Percentiles rank a stretch among this genome's conserved stretches.
Conservation (phyloP, 53 echinoderm and acorn worm genomes). For the Zoroaster sp. region DNA sequence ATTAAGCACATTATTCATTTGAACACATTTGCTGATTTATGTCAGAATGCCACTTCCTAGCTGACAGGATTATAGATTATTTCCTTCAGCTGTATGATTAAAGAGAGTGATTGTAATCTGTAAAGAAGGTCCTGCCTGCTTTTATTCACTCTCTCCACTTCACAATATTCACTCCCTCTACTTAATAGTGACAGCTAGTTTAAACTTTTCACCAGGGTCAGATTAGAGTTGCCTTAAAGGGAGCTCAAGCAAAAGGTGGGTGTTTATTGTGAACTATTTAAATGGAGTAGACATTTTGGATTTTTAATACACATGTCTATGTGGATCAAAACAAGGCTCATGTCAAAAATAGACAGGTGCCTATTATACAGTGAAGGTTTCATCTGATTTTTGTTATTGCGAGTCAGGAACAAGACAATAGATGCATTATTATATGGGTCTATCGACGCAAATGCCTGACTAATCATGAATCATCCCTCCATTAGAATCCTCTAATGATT, state of each 20-base stretch:
- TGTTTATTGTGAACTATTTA: too few species aligned
- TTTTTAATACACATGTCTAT: neutral
- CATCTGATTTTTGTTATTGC: too few species aligned
- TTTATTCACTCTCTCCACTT: neutral
- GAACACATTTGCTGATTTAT: slow-evolving; percentile 9
- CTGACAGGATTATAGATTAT: neutral
- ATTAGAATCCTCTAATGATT: too few species aligned
- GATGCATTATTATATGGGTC: too few species aligned
- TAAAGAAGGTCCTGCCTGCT: neutral
- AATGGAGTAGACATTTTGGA: neutral
- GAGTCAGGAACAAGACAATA: too few species aligned
- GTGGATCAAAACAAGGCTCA: too few species aligned
- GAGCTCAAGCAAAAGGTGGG: too few species aligned
- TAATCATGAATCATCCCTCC: too few species aligned
- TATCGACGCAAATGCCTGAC: too few species aligned
- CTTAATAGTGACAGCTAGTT: neutral
- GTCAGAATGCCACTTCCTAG: slow-evolving; percentile 4
- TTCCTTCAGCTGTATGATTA: neutral
- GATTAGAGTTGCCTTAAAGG: neutral
- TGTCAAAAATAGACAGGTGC: too few species aligned
- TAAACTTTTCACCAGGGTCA: neutral
- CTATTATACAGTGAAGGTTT: too few species aligned
- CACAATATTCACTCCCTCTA: neutral
- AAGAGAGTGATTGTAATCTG: neutral
- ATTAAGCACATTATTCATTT: neutral